Percentiles rank a stretch among this genome's conserved stretches.
Evolutionary conservation across 2,797 vertebrate species (phyloP).

Genomic region (Tokudaia tokunoshimensis): DNA sequence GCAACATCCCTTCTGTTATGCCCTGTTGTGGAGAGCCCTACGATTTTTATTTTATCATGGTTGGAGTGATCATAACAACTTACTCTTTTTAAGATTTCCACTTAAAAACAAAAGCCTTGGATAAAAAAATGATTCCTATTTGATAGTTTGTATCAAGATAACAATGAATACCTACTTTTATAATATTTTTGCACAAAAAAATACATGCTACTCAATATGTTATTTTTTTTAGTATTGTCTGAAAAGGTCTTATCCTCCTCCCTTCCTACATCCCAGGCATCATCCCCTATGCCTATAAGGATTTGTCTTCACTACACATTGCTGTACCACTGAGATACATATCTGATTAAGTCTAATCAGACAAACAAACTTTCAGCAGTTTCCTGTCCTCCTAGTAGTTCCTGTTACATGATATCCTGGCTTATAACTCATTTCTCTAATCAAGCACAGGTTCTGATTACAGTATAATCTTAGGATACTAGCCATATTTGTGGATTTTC

Average conservation of each 20-base stretch:
- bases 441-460: not conserved
- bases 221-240: not conserved
- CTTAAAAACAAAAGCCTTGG: not conserved
- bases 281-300: not conserved
- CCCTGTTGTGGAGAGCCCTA: not conserved
- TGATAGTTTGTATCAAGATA: not conserved
- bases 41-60: not conserved
- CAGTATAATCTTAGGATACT: not conserved
- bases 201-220: accelerated
- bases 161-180: not conserved
- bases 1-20: not conserved
- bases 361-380: not conserved
- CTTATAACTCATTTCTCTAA: conserved; percentile 16
- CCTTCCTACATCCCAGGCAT: not conserved
- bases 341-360: not conserved
- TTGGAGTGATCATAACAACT: not conserved
- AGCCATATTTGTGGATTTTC: not conserved
- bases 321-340: not conserved
- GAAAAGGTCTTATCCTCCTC: not conserved
- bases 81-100: not conserved
- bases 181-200: not conserved
- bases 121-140: not conserved
- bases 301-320: not conserved
- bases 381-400: not conserved
- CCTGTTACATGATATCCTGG: not conserved